Conservation (phyloP, 2,113 vertebrate genomes). For the Nothoprocta perdicaria region DNA sequence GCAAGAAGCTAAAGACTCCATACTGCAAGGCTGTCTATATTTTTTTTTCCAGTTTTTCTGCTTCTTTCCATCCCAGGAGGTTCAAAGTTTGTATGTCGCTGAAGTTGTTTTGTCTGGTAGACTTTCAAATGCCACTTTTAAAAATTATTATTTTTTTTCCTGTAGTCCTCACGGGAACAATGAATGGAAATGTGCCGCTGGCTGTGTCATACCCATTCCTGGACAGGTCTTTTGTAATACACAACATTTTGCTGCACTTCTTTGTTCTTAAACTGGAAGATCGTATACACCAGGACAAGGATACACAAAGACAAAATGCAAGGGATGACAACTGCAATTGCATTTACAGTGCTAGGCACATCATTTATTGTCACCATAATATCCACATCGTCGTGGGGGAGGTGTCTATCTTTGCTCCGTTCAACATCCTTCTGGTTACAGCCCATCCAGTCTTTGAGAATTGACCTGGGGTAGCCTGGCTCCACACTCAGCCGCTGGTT, state of each 20-base stretch:
- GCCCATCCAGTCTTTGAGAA: slow-evolving; percentile 98
- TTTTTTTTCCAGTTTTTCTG: slow-evolving; percentile 67
- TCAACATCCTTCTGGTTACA: slow-evolving; percentile 94
- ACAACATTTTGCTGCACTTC: slow-evolving; percentile 91
- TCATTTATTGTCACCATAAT: slow-evolving; percentile 98
- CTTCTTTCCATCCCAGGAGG: slow-evolving; percentile 73
- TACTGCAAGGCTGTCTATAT: slow-evolving; percentile 62
- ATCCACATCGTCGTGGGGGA: slow-evolving; percentile 92
- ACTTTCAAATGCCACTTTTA: slow-evolving; percentile 31
- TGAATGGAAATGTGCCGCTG: slow-evolving; percentile 52
- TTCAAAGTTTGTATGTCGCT: slow-evolving; percentile 57
- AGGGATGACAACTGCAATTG: slow-evolving; percentile 96
- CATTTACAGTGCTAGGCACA: slow-evolving; percentile 92
- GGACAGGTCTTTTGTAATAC: slow-evolving; percentile 97
- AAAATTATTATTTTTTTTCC: neutral
- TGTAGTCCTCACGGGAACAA: slow-evolving; percentile 71
- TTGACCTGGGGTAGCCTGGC: slow-evolving; percentile 94
- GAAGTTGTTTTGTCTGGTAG: slow-evolving; percentile 66
- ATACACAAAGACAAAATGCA: slow-evolving; percentile 97
- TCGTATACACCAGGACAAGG: slow-evolving; percentile 96
- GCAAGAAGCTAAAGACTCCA: slow-evolving; percentile 60
- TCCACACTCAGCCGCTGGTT: slow-evolving; percentile 97
- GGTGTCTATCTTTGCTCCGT: slow-evolving; percentile 89
- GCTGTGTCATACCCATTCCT: slow-evolving; percentile 96
- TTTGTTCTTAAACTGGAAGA: slow-evolving; percentile 99